Conservation (phyloP, 2,113 vertebrate genomes). For the Macaca nemestrina region DNA sequence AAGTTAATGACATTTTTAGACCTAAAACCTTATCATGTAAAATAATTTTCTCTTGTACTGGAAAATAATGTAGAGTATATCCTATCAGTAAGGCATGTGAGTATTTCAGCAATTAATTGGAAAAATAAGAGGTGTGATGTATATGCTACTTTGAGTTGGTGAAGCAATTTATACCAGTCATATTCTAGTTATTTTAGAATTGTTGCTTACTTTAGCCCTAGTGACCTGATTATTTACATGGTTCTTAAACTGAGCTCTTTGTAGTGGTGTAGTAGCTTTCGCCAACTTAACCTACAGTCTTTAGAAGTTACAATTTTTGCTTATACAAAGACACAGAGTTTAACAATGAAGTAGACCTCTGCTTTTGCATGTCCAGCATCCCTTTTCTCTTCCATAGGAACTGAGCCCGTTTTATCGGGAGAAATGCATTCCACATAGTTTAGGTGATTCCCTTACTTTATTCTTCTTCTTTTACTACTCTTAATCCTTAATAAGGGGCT, state of each 20-base stretch:
- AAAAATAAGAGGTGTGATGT: background rate
- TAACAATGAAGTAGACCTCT: background rate
- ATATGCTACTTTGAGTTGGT: background rate
- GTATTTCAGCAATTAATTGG: background rate
- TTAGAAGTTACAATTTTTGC: background rate
- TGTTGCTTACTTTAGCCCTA: background rate
- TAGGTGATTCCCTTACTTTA: background rate
- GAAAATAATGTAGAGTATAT: background rate
- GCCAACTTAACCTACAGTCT: background rate
- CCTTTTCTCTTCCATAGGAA: background rate
- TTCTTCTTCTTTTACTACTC: background rate
- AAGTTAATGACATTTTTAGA: background rate
- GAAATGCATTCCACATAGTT: background rate
- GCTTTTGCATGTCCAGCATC: background rate
- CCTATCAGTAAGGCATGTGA: background rate
- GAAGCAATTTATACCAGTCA: background rate
- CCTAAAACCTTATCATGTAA: background rate
- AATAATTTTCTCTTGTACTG: background rate
- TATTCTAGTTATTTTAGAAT: background rate
- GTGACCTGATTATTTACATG: background rate
- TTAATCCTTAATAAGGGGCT: background rate
- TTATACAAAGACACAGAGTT: background rate
- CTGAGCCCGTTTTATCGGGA: background rate
- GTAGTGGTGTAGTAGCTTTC: background rate
- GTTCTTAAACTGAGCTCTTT: background rate